Conservation (phyloP, 2,113 vertebrate genomes). For the Oostethus manadensis region DNA sequence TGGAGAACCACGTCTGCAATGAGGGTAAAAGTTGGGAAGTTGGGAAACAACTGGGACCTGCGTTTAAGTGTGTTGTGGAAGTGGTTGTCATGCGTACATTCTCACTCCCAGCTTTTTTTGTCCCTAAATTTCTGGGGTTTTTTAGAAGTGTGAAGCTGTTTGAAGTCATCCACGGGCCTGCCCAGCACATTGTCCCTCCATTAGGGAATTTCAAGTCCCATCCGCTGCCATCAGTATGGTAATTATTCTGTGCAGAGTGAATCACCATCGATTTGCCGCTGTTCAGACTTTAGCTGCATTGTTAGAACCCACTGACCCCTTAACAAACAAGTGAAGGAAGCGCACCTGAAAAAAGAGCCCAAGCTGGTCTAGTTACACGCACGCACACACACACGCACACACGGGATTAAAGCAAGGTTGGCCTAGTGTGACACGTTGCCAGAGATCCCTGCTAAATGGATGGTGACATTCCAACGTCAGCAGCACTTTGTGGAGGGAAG, state of each 20-base stretch:
- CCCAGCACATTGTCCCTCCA: not conserved
- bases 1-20: no score
- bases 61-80: no score
- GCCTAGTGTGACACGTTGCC: conserved; percentile 46
- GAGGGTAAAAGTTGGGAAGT: no score
- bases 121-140: no score
- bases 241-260: conserved; percentile 24
- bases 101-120: no score
- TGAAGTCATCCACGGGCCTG: no score
- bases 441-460: conserved; percentile 54
- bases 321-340: not conserved
- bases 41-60: no score
- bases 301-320: no score
- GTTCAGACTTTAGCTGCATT: no score
- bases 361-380: not conserved
- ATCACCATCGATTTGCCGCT: not conserved
- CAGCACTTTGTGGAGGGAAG: conserved; percentile 41
- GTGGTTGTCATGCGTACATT: no score
- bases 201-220: conserved; percentile 27
- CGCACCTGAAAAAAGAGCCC: not conserved
- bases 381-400: conserved; percentile 16
- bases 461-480: conserved; percentile 60
- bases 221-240: conserved; percentile 23
- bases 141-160: no score
- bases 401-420: conserved; percentile 61